These are phyloP conservation scores for Crossocerus cetratus DNA, from an alignment of 2,888 invertebrate genomes.

Conservation along the genomic window DNA sequence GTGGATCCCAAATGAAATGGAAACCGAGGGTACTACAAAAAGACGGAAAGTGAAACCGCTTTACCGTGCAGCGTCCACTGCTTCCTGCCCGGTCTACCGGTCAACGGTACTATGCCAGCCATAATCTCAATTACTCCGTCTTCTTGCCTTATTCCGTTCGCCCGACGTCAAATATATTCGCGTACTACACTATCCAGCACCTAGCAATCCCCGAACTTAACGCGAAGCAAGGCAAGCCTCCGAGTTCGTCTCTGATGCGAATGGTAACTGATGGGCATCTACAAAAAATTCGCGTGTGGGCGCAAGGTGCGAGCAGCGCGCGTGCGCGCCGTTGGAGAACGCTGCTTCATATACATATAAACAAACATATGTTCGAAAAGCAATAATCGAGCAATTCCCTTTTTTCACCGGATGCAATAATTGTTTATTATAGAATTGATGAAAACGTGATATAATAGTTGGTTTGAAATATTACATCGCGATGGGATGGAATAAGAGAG, in stretches of 20 bases:
- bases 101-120: constrained; percentile 80
- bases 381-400: not conserved
- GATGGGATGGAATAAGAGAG: too few relatives aligned
- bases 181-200: not conserved
- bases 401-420: too few relatives aligned
- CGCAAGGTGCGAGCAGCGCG: constrained; percentile 23
- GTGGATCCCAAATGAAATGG: not conserved
- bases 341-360: constrained; percentile 42
- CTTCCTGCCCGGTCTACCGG: constrained; percentile 83
- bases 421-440: too few relatives aligned
- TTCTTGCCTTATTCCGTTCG: not conserved
- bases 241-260: constrained; percentile 1
- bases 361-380: constrained; percentile 19
- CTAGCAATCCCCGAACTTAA: too few relatives aligned
- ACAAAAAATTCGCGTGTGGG: constrained; percentile 36
- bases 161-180: not conserved
- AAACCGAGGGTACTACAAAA: not conserved
- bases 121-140: constrained; percentile 63
- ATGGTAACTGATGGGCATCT: constrained; percentile 22
- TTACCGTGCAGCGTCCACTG: constrained; percentile 88
- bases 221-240: not conserved
- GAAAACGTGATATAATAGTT: too few relatives aligned
- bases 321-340: constrained; percentile 32
- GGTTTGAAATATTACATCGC: too few relatives aligned
- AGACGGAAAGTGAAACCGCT: constrained; percentile 19